These are phyloP conservation scores for Hymenopus coronatus DNA, from an alignment of 2,888 invertebrate genomes.

Conservation along the genomic window DNA sequence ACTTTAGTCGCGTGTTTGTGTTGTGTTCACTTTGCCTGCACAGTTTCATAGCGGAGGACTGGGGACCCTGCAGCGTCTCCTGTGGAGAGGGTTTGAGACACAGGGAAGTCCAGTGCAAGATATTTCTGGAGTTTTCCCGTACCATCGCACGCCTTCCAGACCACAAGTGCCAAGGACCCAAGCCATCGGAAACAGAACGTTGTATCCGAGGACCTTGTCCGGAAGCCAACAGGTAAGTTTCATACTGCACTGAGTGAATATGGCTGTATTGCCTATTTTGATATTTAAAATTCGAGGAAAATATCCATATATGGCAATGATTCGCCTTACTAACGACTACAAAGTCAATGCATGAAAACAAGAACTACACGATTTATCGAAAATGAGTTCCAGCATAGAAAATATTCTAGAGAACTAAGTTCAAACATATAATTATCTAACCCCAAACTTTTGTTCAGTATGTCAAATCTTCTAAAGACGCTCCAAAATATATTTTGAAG, in stretches of 20 bases:
- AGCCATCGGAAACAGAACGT: constrained; percentile 75
- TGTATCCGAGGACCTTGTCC: constrained; percentile 76
- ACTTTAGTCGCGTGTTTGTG: not conserved
- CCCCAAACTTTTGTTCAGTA: too few species aligned
- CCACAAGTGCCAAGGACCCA: constrained; percentile 80
- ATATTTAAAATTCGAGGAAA: not conserved
- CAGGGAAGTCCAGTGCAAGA: constrained; percentile 89
- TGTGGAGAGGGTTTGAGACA: constrained; percentile 88
- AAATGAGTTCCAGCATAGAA: too few species aligned
- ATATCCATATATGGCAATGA: not conserved
- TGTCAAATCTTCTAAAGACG: too few species aligned
- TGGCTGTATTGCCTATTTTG: not conserved
- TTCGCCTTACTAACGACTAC: too few species aligned
- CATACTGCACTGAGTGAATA: not conserved
- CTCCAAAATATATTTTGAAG: too few species aligned
- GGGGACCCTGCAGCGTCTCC: constrained; percentile 88
- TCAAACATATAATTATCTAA: too few species aligned
- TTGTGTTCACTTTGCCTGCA: not conserved
- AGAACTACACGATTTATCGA: too few species aligned
- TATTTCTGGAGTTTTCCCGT: constrained; percentile 86
- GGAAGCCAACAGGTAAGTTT: constrained; percentile 43
- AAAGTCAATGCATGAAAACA: too few species aligned
- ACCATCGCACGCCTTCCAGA: constrained; percentile 87
- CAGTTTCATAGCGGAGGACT: constrained; percentile 90
- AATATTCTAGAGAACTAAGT: too few species aligned